Evolutionary conservation across 2,888 invertebrate species (phyloP), one percentile per base, ranked within the genome.

Genomic region (Lepeophtheirus nordmannii): DNA sequence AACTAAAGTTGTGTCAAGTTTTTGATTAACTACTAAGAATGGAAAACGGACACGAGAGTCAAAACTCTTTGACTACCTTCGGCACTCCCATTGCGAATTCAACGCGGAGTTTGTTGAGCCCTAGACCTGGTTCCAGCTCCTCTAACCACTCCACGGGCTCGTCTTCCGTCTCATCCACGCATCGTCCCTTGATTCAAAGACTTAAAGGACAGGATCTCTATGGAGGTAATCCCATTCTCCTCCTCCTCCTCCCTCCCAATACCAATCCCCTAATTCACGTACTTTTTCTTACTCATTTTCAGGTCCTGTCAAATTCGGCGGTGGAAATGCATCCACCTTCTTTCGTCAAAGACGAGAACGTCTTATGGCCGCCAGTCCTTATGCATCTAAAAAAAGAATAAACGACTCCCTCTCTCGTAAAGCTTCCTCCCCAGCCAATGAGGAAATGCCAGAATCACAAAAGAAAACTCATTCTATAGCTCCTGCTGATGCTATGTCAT

Each of bases 401-500:
- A 30, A 30, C 30, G 30, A 30, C 30, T 30, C 30, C 30, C 30
- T 30, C 3, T 30, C 30, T 30, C 30, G 30, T 30, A 30, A 30
- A 30, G 30, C 30, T 7, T 30, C 30, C 7, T 30, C 30, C 7
- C 30, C 30, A 22, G 22, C 60, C 60, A 23, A 14, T 11, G 60
- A 37, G 30, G 38, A 17, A 22, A 20, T 30, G 10, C 9, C 60
- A 9, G 38, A 60, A 7, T 10, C 22, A 8, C 53, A 14, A 46
- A 46, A 46, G 53, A 46, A 17, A 1, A 37, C 22, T 10, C 1
- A 38, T 60, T 12, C 60, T 2, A 38, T 23, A 37, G 17, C 62
- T 11, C 62, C 62, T 38, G 20, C 62, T 12, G 58, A 40, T 20
- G 57, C 62, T 56, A 65, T 67, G 65, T 63, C 62, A 12, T 61